Percentiles rank a stretch among this genome's conserved stretches.
Conservation (phyloP, 2,797 vertebrate genomes). For the Tapirus indicus region DNA sequence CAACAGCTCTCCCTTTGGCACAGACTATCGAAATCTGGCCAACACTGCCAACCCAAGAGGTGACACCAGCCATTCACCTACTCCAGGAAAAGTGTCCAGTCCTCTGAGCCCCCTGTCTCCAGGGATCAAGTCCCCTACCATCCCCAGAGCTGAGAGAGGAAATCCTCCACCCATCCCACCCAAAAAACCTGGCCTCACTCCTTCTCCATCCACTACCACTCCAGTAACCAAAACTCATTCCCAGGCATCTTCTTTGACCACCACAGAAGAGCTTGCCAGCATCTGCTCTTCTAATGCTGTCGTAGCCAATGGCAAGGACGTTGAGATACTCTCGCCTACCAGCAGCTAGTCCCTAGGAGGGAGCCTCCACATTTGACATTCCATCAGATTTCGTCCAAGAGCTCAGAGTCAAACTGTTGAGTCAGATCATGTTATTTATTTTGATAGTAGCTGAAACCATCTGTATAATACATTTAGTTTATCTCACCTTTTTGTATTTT, state of each 20-base stretch:
- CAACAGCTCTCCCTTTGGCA: conserved; percentile 98
- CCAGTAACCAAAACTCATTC: conserved; percentile 86
- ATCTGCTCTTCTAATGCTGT: conserved; percentile 90
- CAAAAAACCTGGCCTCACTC: conserved; percentile 95
- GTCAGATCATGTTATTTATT: conserved; percentile 91
- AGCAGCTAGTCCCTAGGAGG: conserved; percentile 91
- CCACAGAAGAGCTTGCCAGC: conserved; percentile 91
- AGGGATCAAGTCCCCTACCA: conserved; percentile 94
- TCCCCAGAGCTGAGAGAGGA: conserved; percentile 93
- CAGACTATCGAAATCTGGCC: conserved; percentile 96
- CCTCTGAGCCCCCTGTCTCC: conserved; percentile 92
- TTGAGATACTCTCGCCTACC: conserved; percentile 94
- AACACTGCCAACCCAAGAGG: conserved; percentile 89
- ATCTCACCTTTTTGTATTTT: conserved; percentile 80
- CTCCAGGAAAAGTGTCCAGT: conserved; percentile 89
- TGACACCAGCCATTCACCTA: conserved; percentile 88
- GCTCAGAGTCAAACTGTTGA: conserved; percentile 81
- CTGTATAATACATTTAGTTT: conserved; percentile 87
- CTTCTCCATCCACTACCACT: conserved; percentile 91
- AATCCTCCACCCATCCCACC: conserved; percentile 95
- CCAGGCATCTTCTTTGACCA: conserved; percentile 77
- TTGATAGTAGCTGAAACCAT: conserved; percentile 86
- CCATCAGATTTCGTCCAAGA: conserved; percentile 79
- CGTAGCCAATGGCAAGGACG: conserved; percentile 94
- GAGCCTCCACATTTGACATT: conserved; percentile 78